phyloP scores from a whole-genome alignment of 2,113 vertebrate genomes.

The Python bivittatus region DNA sequence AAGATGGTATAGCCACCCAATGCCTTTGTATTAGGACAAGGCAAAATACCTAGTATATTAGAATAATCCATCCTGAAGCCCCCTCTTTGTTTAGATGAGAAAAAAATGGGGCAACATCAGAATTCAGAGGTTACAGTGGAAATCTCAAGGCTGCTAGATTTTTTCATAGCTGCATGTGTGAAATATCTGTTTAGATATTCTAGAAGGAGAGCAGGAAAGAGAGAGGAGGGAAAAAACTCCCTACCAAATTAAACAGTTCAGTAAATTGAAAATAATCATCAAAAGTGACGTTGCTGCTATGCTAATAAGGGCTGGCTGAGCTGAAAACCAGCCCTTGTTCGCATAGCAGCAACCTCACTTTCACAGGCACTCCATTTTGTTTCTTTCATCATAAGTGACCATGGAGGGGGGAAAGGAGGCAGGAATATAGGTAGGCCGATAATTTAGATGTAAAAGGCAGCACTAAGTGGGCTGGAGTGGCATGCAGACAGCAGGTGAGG shows the following conservation, averaged over 20 bases:
- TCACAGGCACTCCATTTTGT: fast-evolving
- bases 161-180: not conserved
- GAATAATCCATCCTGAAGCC: not conserved
- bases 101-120: not conserved
- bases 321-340: not conserved
- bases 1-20: not conserved
- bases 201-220: not conserved
- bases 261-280: not conserved
- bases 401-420: conserved; percentile 5
- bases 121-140: not conserved
- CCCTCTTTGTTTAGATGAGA: not conserved
- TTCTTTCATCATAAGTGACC: conserved; percentile 9
- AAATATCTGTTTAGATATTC: not conserved
- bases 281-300: not conserved
- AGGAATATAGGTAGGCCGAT: not conserved
- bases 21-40: not conserved
- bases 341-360: too few relatives aligned
- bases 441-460: conserved; percentile 15
- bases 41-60: not conserved
- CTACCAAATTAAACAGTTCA: not conserved
- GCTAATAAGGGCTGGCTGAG: conserved; percentile 17
- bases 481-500: not conserved
- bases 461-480: not conserved
- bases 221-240: not conserved
- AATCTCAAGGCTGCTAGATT: not conserved